Percentiles rank a stretch among this genome's conserved stretches.
These are phyloP conservation scores for Enteromius paludinosus DNA, from an alignment of 2,797 vertebrate genomes.

Conservation along the genomic window DNA sequence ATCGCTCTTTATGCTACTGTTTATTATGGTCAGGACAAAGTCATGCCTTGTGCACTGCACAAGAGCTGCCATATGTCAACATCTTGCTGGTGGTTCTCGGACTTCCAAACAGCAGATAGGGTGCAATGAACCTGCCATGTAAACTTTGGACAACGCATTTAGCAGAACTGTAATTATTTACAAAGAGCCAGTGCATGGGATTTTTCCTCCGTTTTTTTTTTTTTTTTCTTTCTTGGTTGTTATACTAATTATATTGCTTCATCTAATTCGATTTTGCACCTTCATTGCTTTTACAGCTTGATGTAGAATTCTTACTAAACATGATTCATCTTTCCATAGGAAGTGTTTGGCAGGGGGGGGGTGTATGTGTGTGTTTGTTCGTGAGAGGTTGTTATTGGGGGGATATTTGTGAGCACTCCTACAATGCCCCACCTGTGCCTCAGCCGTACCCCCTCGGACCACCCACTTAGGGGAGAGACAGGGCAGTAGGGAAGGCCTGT, in stretches of 20 bases:
- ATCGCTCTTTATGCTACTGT: slow-evolving; percentile 86
- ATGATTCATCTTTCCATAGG: slow-evolving; percentile 72
- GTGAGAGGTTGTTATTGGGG: slow-evolving; percentile 59
- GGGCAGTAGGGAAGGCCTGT: slow-evolving; percentile 80
- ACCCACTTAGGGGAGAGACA: slow-evolving; percentile 81
- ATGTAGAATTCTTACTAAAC: slow-evolving; percentile 72
- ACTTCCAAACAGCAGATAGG: slow-evolving; percentile 99
- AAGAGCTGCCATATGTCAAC: slow-evolving; percentile 96
- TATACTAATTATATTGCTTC: slow-evolving; percentile 54
- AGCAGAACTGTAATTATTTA: slow-evolving; percentile 99
- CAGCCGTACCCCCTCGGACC: slow-evolving; percentile 83
- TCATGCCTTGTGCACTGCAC: slow-evolving; percentile 92
- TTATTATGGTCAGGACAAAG: slow-evolving; percentile 97
- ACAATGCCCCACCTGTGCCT: slow-evolving; percentile 86
- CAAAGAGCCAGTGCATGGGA: slow-evolving; percentile 92
- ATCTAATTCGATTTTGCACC: slow-evolving; percentile 67
- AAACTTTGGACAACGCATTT: slow-evolving; percentile 99
- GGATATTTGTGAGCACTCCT: slow-evolving; percentile 82
- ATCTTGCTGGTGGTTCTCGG: slow-evolving; percentile 97
- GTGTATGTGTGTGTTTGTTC: slow-evolving; percentile 45
- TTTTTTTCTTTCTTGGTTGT: slow-evolving; percentile 68
- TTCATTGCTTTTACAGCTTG: slow-evolving; percentile 68
- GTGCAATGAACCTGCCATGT: slow-evolving; percentile 98
- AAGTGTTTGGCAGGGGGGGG: slow-evolving; percentile 64
- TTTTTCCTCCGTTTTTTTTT: slow-evolving; percentile 78